These are phyloP conservation scores for Lochmaea capreae DNA, from an alignment of 2,888 invertebrate species.

Conservation along the genomic window DNA sequence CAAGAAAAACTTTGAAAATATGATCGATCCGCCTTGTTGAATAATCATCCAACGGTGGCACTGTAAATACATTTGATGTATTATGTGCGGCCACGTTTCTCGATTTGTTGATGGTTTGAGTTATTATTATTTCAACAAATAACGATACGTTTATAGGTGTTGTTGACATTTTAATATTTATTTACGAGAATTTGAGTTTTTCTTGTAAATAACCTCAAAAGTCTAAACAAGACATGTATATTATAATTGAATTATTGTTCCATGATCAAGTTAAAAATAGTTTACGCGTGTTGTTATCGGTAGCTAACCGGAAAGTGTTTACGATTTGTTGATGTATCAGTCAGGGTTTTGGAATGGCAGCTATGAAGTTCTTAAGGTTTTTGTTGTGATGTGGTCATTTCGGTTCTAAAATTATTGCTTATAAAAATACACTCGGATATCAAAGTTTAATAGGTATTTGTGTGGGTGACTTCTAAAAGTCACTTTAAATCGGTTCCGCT, in stretches of 20 bases:
- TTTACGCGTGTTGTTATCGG: background rate
- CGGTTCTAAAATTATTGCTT: background rate
- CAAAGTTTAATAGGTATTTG: too few relatives aligned
- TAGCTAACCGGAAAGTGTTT: conserved; percentile 14
- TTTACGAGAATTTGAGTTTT: conserved; percentile 11
- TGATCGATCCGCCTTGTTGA: too few relatives aligned
- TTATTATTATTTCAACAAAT: conserved; percentile 26
- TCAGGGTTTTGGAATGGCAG: conserved; percentile 2
- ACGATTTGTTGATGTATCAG: conserved; percentile 13
- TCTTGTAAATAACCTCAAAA: conserved; percentile 11
- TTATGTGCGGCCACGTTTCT: conserved; percentile 8
- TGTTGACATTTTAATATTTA: conserved; percentile 29
- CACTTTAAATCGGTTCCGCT: too few relatives aligned
- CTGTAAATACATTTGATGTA: conserved; percentile 4
- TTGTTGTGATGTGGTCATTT: background rate
- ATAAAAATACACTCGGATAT: background rate
- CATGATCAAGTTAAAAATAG: conserved; percentile 11
- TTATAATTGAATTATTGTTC: background rate
- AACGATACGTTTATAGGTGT: conserved; percentile 11
- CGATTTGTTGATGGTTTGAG: conserved; percentile 20
- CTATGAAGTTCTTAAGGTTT: background rate
- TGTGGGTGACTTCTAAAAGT: too few relatives aligned
- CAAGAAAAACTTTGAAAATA: too few relatives aligned
- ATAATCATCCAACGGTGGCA: background rate
- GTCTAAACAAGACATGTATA: conserved; percentile 14